Evolutionary conservation across 2,888 invertebrate species (phyloP), one percentile per base, ranked within the genome.

Genomic region (Scaptomyza reducta): DNA sequence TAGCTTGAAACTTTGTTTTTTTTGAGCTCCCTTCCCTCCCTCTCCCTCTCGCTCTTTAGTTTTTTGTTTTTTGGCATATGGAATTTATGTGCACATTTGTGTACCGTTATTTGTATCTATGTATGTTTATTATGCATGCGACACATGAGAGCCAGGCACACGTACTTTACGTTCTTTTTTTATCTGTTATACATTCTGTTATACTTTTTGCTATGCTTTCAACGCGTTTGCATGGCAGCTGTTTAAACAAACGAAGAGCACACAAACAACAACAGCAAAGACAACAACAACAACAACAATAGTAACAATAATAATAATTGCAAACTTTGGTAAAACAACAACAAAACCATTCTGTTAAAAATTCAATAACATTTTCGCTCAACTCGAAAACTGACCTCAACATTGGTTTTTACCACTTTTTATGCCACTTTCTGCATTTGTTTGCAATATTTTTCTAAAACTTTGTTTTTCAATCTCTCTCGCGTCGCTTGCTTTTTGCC

Each of bases 281-380:
- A 51, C 54, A 55, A 57, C 40, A 31, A 33, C 41, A 47, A 47
- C 41, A 66, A 27, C 53, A 57, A 14, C 42, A 53, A 35, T 42
- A 64, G 38, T 9, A 46, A 6, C 7, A 22, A 25, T 38, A 38
- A 38, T 13, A 50, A 55, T 41, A 66, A 58, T 49, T 68, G 66
- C 57, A 45, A 57, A 55, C 54, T 53, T 54, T 70, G 63, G 35
- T 0, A 14, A 38, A 38, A 29, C 46, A 46, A 10, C n/a, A 40
- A 35, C 6, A 50, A 38, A 22, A 35, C 33, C 33, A 35, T 47
- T 47, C 35, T 11, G 11, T 25, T 87, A 87, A 82, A 82, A 82
- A 86, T 88, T 74, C 81, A 82, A 82, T 82, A 82, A 76, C 77
- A 85, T 74, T 75, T 72, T 75, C 63, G 84, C 77, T 61, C 66